Conservation (phyloP, 2,113 vertebrate species). For the Tauraco erythrolophus region DNA sequence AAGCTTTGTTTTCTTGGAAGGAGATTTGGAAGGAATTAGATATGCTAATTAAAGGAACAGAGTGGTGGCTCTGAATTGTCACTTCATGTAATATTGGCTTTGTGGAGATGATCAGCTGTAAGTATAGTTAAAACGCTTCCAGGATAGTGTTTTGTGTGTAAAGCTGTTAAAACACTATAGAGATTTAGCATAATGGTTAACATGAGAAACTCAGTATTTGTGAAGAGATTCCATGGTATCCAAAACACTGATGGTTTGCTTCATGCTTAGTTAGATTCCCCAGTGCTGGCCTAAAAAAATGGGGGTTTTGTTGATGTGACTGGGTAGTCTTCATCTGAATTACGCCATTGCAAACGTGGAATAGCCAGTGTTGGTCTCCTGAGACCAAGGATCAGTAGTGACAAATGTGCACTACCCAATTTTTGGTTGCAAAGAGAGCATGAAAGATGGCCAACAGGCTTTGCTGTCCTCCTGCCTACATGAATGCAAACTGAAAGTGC, state of each 20-base stretch:
- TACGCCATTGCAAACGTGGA: not conserved
- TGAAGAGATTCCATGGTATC: not conserved
- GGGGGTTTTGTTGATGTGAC: not conserved
- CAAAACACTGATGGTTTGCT: not conserved
- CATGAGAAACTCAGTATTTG: not conserved
- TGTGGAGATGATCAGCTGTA: not conserved
- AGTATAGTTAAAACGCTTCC: not conserved
- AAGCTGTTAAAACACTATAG: slow-evolving; percentile 5
- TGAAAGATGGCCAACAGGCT: not conserved
- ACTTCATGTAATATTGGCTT: not conserved
- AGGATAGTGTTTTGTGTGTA: not conserved
- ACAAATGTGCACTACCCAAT: not conserved
- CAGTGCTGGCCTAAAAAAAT: not conserved
- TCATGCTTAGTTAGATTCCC: not conserved
- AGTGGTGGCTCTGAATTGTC: not conserved
- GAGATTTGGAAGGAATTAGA: not conserved
- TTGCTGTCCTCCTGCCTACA: not conserved
- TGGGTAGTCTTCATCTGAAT: not conserved
- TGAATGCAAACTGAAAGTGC: not conserved
- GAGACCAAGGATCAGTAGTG: not conserved
- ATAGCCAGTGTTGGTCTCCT: not conserved
- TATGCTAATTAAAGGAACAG: not conserved
- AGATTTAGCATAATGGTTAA: not conserved
- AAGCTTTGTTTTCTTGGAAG: slow-evolving; percentile 13
- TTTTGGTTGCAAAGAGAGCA: not conserved